Evolutionary conservation across 53 echinoderm and acorn worm genomes (phyloP), one percentile per base, ranked within the genome.

Genomic region (Patiria pectinifera): DNA sequence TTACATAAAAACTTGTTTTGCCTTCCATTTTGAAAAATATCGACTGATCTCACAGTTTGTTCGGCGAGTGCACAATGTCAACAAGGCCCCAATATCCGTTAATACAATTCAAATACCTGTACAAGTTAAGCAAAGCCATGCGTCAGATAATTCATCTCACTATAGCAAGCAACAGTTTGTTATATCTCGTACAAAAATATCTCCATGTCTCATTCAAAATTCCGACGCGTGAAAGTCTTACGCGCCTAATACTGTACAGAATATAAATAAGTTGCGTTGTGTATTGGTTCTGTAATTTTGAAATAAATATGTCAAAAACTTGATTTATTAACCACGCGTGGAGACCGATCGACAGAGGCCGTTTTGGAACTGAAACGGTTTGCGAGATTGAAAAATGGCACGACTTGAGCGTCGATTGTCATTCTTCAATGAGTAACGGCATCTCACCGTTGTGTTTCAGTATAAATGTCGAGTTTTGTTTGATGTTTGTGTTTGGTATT

Each of bases 1-100:
- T 81, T 90, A 81, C 66, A 90, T 80, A 90, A 90, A 80, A 90
- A 69, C 81, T 80, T 80, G 80, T 78, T 79, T 69, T 77, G 4
- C 13, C 45, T 45, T 66, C 60, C 47, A 13, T 24, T 80, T 16
- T 81, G 90, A 89, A 80, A 90, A 78, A 66, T 89, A 90, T 88
- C 76, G 46, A 88, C 69, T 80, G 46, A 62, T 81, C 45, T 60
- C 45, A n/a, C 24, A 70, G 23, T 74, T n/a, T 23, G 4, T 76
- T 77, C 62, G 22, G 53, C 24, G 74, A 86, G 81, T 90, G 90
- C 80, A 87, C 70, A 74, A 79, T 79, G 6, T 79, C 19, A 79
- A 79, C 22, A 79, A 48, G 80, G 80, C 80, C 80, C 16, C 46
- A 11, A 3, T 79, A 48, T 47, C 2, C 1, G 13, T 24, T 11